Base-by-base conservation (phyloP, 2,888 invertebrate species). In the Taenaris catops region DNA sequence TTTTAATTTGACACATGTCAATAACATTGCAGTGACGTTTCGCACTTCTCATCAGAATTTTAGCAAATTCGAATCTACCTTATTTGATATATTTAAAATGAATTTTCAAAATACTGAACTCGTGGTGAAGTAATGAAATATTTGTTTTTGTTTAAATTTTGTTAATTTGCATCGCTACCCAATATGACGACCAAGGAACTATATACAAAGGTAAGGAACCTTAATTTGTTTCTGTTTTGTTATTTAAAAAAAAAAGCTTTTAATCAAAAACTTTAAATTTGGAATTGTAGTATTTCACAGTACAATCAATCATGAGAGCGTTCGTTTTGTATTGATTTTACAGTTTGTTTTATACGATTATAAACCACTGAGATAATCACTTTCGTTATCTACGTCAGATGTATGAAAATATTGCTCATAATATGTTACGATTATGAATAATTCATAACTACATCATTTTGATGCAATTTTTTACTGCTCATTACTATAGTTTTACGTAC, bases 151-250 rank as follows among this genome's bases (percentile, higher is more conserved):
- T 38, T 38, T 40, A 31, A 23, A 17, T 17, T 27, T 32, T 33
- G 34, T 37, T 41, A 31, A 45, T 23, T 33, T 25, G 12, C 18
- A 23, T 10, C 14, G 27, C 12, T 38, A 25, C 41, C 41, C 56
- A 81, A 68, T 53, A 88, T 88, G 88, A 88, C 88, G 33, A 87
- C 88, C 36, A 88, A 87, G 64, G 87, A 88, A 60, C 61, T 88
- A 1, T 88, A 86, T 45, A 87, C 88, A 8, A 84, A 87, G 87
- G 87, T 87, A 78, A 53, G 43, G 50, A 44, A 41, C 44, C 41
- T 37, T 34, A 37, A 44, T 47, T 41, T 49, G 51, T 55, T 48
- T 50, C 48, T 47, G 46, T 48, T 49, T 46, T 38, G 35, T 38
- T 42, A 17, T 7, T 25, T 18, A 11, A 32, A 32, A 23, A 29